These are phyloP conservation scores for Gorsachius magnificus DNA, from an alignment of 2,797 vertebrate species.

Conservation along the genomic window DNA sequence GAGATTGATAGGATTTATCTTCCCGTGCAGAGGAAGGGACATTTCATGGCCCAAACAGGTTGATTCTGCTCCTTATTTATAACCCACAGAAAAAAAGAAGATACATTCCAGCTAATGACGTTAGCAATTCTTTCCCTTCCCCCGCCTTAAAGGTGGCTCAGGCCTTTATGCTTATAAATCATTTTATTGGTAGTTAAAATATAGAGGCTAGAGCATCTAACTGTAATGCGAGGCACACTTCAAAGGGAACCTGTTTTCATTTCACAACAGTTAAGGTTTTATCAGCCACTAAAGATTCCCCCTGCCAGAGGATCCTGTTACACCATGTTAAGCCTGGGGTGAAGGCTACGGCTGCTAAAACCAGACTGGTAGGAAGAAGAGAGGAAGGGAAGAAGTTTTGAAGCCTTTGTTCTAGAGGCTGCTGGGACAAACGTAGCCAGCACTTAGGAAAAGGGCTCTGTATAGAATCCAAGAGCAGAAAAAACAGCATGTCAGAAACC, in stretches of 20 bases:
- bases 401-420: neutral
- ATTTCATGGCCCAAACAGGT: conserved; percentile 12
- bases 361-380: neutral
- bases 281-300: conserved; percentile 58
- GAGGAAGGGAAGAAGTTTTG: neutral
- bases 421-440: neutral
- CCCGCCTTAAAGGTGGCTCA: conserved; percentile 12
- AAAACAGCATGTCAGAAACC: neutral
- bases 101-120: neutral
- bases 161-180: conserved; percentile 63
- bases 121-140: conserved; percentile 7
- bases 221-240: conserved; percentile 52
- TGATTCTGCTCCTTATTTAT: neutral
- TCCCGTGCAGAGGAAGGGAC: neutral
- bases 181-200: conserved; percentile 66
- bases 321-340: neutral
- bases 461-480: neutral
- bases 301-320: conserved; percentile 61
- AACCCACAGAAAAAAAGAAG: neutral
- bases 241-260: conserved; percentile 55
- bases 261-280: conserved; percentile 55
- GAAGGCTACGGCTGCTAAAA: neutral
- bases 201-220: conserved; percentile 14
- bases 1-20: neutral
- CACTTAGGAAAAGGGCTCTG: neutral